Percentiles rank a stretch among this genome's conserved stretches.
Conservation (phyloP, 2,113 vertebrate genomes). For the Echinops telfairi region DNA sequence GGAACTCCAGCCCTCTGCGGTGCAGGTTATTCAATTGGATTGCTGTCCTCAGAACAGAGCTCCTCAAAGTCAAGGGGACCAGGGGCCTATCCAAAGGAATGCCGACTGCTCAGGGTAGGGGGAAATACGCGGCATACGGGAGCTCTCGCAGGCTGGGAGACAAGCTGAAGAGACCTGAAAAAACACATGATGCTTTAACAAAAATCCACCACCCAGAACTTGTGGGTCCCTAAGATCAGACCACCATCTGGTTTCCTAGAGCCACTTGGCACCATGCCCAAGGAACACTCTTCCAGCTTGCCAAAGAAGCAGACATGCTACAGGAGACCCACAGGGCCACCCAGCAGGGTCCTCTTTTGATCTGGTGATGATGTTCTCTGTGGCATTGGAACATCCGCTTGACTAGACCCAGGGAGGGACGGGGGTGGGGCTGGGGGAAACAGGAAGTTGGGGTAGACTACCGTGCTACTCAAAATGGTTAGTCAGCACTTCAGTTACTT, state of each 20-base stretch:
- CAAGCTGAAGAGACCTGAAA: conserved; percentile 29
- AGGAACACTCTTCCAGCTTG: conserved; percentile 54
- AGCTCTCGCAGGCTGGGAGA: background rate
- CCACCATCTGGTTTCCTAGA: conserved; percentile 31
- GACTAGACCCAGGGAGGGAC: conserved; percentile 1
- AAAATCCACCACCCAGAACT: conserved; percentile 9
- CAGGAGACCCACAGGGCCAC: conserved; percentile 15
- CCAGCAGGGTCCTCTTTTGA: conserved; percentile 57
- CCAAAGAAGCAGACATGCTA: conserved; percentile 31
- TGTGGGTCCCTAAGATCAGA: background rate
- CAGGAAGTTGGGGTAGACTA: background rate
- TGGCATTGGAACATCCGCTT: conserved; percentile 27
- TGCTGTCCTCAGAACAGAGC: background rate
- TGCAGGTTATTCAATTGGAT: too few species aligned
- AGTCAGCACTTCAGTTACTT: background rate
- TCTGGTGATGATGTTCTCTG: conserved; percentile 48
- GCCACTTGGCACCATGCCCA: conserved; percentile 53
- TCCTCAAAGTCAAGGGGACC: background rate
- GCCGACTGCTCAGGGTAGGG: background rate
- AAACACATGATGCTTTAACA: conserved; percentile 7
- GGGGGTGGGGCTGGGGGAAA: background rate
- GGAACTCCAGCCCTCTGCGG: background rate
- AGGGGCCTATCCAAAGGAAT: background rate
- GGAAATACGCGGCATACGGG: background rate
- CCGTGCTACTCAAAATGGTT: conserved; percentile 17